Evolutionary conservation across 92 coral and sea anemone genomes (phyloP).

Genomic region (Micromussa lordhowensis): DNA sequence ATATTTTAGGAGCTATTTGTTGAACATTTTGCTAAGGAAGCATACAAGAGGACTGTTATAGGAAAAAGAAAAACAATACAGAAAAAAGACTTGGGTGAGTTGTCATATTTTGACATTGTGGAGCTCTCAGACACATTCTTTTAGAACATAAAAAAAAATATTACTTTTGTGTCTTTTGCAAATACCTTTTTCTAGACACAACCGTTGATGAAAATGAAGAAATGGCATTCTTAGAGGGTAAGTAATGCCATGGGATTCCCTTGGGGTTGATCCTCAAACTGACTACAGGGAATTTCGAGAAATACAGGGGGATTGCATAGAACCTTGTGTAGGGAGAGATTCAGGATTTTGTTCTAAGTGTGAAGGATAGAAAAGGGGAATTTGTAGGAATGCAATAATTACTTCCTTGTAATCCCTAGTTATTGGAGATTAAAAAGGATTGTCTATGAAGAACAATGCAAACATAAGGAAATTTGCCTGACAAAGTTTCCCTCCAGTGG

Average conservation of each 20-base stretch:
- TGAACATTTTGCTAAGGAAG: conserved; percentile 89
- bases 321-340: too few species aligned
- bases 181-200: conserved; percentile 67
- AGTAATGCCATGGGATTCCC: background rate
- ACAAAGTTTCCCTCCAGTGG: too few species aligned
- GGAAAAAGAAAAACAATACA: conserved; percentile 97
- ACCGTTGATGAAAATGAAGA: conserved; percentile 92
- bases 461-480: too few species aligned
- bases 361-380: background rate
- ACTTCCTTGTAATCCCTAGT: too few species aligned
- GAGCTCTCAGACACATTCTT: background rate
- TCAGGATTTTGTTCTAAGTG: background rate
- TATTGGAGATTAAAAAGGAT: too few species aligned
- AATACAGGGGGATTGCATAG: background rate
- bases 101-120: background rate
- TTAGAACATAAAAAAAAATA: background rate
- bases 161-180: background rate
- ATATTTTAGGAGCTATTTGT: conserved; percentile 87
- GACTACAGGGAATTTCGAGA: background rate
- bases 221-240: conserved; percentile 92
- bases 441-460: too few species aligned
- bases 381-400: too few species aligned
- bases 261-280: background rate
- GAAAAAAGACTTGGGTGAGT: conserved; percentile 87
- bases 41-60: conserved; percentile 84